Evolutionary conservation across 30 jellyfish, hydroid and myxozoan species (phyloP).

Genomic region (Haliclystus octoradiatus): DNA sequence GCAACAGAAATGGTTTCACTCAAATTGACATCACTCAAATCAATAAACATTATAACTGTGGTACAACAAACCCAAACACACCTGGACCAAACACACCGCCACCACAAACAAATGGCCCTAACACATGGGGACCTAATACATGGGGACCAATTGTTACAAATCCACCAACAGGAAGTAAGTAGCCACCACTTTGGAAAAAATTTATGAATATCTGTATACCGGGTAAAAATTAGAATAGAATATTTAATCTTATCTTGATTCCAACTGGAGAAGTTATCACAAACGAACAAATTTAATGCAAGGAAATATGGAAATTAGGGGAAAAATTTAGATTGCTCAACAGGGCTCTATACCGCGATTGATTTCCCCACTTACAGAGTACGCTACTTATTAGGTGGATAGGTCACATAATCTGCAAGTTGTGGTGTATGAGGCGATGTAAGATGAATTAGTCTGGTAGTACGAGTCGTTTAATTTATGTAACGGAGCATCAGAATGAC

Average conservation of each 20-base stretch:
- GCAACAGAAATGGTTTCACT: conserved; percentile 49
- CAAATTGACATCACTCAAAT: conserved; percentile 51
- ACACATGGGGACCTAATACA: too few relatives aligned
- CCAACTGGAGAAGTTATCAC: conserved; percentile 33
- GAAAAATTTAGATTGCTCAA: background rate
- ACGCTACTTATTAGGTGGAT: too few relatives aligned
- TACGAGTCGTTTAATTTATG: too few relatives aligned
- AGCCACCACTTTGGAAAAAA: background rate
- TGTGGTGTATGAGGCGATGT: too few relatives aligned
- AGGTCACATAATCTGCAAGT: too few relatives aligned
- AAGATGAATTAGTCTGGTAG: too few relatives aligned
- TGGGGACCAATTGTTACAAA: background rate
- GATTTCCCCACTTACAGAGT: too few relatives aligned
- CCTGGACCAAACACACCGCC: conserved; percentile 12
- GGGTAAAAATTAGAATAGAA: too few relatives aligned
- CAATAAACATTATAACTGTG: conserved; percentile 57
- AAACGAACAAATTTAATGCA: background rate
- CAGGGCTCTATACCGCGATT: too few relatives aligned
- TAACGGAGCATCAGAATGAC: too few relatives aligned
- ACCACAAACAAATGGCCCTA: background rate
- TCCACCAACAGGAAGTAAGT: conserved; percentile 42
- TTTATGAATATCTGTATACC: too few relatives aligned
- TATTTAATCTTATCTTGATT: background rate
- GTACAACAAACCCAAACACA: conserved; percentile 25
- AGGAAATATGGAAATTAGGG: background rate